Evolutionary conservation across 2,888 invertebrate genomes (phyloP).

Genomic region (Stenodera caucasica): DNA sequence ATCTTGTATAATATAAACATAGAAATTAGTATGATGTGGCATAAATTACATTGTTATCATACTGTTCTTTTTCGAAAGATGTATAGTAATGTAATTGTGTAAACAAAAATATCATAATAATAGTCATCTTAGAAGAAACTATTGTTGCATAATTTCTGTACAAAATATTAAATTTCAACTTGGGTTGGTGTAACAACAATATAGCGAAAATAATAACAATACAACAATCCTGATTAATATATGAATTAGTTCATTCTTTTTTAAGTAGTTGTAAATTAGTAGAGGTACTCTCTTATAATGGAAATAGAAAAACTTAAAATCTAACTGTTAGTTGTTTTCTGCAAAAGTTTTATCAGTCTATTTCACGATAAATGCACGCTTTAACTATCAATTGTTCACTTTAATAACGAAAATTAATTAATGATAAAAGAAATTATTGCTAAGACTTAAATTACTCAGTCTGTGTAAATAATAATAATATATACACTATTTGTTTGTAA

Average conservation of each 20-base stretch:
- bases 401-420: conserved; percentile 13
- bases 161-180: not conserved
- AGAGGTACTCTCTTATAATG: not conserved
- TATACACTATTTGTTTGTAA: conserved; percentile 32
- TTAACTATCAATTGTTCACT: conserved; percentile 20
- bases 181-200: not conserved
- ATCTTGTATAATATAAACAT: conserved; percentile 37
- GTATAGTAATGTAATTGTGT: not conserved
- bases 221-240: conserved; percentile 8
- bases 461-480: conserved; percentile 38
- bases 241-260: not conserved
- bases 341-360: not conserved
- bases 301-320: not conserved
- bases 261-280: conserved; percentile 20
- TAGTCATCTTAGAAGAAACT: not conserved
- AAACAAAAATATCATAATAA: not conserved
- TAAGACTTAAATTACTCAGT: conserved; percentile 44
- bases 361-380: not conserved
- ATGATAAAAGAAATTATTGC: not conserved
- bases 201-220: conserved; percentile 15
- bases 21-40: conserved; percentile 38
- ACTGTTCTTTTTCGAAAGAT: conserved; percentile 26
- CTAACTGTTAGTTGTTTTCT: not conserved
- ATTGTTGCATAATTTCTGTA: not conserved
- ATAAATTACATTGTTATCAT: conserved; percentile 29